A percentile compares a stretch with the other conserved stretches of the same genome.
Evolutionary conservation across 92 coral and sea anemone species (phyloP).

Genomic region (Zoanthus sociatus): DNA sequence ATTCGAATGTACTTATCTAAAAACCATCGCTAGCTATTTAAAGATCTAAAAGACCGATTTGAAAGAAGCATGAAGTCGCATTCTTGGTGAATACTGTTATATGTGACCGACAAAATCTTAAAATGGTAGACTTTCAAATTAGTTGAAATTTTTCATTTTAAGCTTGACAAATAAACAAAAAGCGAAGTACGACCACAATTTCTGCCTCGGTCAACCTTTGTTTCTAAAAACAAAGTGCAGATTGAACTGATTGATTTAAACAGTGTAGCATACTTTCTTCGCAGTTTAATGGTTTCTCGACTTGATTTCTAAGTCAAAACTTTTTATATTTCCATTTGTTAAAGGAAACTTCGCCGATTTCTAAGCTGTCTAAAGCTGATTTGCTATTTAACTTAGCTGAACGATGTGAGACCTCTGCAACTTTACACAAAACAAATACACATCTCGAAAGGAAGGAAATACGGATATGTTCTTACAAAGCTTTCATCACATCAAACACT

Average conservation of each 20-base stretch:
- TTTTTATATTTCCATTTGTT: neutral
- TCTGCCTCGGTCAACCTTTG: neutral
- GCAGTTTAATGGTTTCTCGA: neutral
- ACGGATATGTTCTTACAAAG: constrained; percentile 4
- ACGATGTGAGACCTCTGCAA: constrained; percentile 12
- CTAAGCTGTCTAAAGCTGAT: neutral
- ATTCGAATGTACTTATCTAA: too few species aligned
- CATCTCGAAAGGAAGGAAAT: constrained; percentile 30
- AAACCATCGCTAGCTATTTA: neutral
- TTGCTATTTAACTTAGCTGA: neutral
- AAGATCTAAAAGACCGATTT: neutral
- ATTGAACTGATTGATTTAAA: neutral
- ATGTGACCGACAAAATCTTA: neutral
- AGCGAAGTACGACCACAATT: neutral
- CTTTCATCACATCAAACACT: neutral
- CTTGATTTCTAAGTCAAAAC: neutral
- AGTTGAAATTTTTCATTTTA: neutral
- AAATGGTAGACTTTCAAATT: neutral
- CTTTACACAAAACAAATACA: constrained; percentile 27
- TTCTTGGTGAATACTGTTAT: neutral
- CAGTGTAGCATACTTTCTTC: neutral
- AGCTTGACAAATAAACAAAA: neutral
- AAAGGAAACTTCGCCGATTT: neutral
- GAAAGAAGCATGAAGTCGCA: neutral
- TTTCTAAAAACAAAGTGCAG: neutral